phyloP scores from a whole-genome alignment of 2,113 vertebrate genomes.

The Chrysochloris asiatica region DNA sequence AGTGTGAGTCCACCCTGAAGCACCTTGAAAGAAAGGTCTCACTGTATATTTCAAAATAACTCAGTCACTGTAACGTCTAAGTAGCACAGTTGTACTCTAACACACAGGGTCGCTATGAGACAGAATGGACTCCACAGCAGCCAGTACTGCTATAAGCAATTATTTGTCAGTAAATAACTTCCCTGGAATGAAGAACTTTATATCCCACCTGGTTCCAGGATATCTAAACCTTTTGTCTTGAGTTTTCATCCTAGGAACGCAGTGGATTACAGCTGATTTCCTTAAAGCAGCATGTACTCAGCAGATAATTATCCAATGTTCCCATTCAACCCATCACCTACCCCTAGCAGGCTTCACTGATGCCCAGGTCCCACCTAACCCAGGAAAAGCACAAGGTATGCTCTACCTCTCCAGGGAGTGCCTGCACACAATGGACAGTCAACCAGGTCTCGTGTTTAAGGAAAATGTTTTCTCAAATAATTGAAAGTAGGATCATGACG shows the following conservation, averaged over 20 bases:
- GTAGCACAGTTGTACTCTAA: too few relatives aligned
- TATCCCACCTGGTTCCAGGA: neutral
- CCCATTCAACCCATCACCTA: neutral
- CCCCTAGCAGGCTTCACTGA: neutral
- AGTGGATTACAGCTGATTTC: neutral
- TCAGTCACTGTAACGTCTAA: neutral
- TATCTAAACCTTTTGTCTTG: too few relatives aligned
- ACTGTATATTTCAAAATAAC: neutral
- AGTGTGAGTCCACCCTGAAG: neutral
- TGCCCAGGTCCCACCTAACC: too few relatives aligned
- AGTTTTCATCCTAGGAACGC: neutral
- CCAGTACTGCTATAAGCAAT: neutral
- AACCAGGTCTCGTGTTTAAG: neutral
- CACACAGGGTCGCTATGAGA: neutral
- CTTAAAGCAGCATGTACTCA: neutral
- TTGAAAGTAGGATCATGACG: neutral
- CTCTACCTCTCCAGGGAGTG: neutral
- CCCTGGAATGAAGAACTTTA: neutral
- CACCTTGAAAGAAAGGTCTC: neutral
- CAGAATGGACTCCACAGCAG: neutral
- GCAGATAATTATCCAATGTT: too few relatives aligned
- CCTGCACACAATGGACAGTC: neutral
- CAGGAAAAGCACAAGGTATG: neutral
- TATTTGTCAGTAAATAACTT: neutral
- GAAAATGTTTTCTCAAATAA: neutral